Conservation (phyloP, 2,888 invertebrate species). For the Corbicula japonica region DNA sequence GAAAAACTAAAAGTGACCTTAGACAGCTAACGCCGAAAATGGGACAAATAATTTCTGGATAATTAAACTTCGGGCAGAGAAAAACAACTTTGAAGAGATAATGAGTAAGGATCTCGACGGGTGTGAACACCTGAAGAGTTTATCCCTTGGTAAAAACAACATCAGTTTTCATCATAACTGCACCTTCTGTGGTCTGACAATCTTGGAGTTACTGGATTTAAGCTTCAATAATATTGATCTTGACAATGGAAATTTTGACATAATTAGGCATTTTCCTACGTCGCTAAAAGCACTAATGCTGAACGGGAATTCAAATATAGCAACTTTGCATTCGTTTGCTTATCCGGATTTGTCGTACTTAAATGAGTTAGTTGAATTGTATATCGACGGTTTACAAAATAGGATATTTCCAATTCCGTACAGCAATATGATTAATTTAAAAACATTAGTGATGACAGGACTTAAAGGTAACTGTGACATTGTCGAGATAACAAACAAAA, state of each 20-base stretch:
- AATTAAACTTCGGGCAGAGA: neutral
- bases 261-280: neutral
- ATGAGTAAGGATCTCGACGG: neutral
- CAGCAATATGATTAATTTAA: neutral
- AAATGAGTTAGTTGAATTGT: neutral
- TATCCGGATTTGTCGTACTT: neutral
- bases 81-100: neutral
- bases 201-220: neutral
- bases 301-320: slow-evolving; percentile 2
- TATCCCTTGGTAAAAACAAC: slow-evolving; percentile 4
- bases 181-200: neutral
- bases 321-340: no score
- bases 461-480: slow-evolving; percentile 11
- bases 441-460: slow-evolving; percentile 16
- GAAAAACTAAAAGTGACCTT: no score
- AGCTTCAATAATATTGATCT: neutral
- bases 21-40: no score
- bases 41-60: neutral
- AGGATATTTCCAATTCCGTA: neutral
- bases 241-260: neutral
- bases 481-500: slow-evolving; percentile 5
- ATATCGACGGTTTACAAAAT: slow-evolving; percentile 19
- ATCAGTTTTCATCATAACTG: neutral
- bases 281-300: neutral
- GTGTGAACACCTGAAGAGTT: neutral